Conservation (phyloP, 2,113 vertebrate genomes). For the Prochilodus magdalenae region DNA sequence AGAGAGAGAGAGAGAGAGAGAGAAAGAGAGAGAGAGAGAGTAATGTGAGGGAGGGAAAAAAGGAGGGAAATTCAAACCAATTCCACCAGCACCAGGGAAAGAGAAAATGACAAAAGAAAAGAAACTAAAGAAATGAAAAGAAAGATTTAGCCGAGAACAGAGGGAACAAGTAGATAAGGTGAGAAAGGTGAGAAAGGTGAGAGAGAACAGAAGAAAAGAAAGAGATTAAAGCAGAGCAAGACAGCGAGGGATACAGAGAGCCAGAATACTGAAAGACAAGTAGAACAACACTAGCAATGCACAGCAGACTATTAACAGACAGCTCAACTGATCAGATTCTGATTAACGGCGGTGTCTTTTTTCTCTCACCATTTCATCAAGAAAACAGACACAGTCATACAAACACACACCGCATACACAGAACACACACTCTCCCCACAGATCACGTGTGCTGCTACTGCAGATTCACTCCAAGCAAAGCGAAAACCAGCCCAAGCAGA, state of each 20-base stretch:
- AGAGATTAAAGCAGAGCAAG: neutral
- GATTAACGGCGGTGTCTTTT: neutral
- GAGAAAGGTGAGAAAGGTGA: conserved; percentile 36
- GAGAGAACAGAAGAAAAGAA: conserved; percentile 33
- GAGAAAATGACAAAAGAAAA: neutral
- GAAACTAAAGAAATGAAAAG: conserved; percentile 12
- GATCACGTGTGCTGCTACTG: conserved; percentile 49
- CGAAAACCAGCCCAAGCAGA: conserved; percentile 52
- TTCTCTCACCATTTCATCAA: conserved; percentile 11
- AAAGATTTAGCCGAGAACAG: conserved; percentile 13
- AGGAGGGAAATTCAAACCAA: conserved; percentile 55
- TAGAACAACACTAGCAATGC: conserved; percentile 10
- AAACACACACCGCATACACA: conserved; percentile 27
- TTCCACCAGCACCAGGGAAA: neutral
- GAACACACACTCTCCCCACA: conserved; percentile 28
- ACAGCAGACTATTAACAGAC: conserved; percentile 35
- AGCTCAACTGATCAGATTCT: conserved; percentile 55
- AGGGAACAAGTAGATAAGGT: conserved; percentile 23
- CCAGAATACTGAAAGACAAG: conserved; percentile 6
- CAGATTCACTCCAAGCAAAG: conserved; percentile 41
- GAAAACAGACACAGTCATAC: conserved; percentile 19
- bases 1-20: conserved; percentile 17
- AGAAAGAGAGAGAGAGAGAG: conserved; percentile 35
- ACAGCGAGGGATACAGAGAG: neutral
- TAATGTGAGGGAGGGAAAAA: conserved; percentile 29